Percentiles rank a stretch among this genome's conserved stretches.
phyloP scores from a whole-genome alignment of 2,113 vertebrate species.

The Leuciscus idus region DNA sequence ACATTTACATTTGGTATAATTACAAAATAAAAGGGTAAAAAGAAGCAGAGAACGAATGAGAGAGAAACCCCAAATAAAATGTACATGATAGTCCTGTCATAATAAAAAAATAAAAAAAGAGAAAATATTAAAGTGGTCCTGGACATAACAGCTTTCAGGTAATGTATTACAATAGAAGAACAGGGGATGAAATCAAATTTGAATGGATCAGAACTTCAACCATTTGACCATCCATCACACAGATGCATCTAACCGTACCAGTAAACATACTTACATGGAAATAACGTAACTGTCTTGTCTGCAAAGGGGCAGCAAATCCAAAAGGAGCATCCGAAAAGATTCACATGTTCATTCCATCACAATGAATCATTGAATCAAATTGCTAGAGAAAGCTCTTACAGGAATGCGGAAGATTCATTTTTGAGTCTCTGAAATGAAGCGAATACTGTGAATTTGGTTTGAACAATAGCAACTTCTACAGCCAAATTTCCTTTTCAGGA shows the following conservation, averaged over 20 bases:
- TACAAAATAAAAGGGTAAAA: conserved; percentile 63
- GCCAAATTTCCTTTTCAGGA: background rate
- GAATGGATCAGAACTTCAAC: background rate
- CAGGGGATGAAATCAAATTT: background rate
- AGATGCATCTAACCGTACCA: conserved; percentile 8
- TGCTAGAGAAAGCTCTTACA: background rate
- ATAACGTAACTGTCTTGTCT: background rate
- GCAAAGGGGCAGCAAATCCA: background rate
- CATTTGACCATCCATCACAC: background rate
- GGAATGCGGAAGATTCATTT: background rate
- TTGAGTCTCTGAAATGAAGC: background rate
- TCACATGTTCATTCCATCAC: background rate
- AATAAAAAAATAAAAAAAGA: conserved; percentile 44
- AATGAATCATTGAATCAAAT: background rate
- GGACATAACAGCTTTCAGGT: conserved; percentile 70
- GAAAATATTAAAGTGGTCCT: conserved; percentile 66
- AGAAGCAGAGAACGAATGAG: conserved; percentile 41
- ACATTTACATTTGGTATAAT: conserved; percentile 79
- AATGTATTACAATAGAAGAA: conserved; percentile 53
- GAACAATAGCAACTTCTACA: background rate
- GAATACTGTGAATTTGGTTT: background rate
- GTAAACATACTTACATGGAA: conserved; percentile 6
- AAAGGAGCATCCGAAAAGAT: background rate
- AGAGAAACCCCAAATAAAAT: conserved; percentile 57
- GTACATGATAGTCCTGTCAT: conserved; percentile 48